Base-by-base conservation (phyloP, 1,140 invertebrate genomes). In the Magallana angulata region DNA sequence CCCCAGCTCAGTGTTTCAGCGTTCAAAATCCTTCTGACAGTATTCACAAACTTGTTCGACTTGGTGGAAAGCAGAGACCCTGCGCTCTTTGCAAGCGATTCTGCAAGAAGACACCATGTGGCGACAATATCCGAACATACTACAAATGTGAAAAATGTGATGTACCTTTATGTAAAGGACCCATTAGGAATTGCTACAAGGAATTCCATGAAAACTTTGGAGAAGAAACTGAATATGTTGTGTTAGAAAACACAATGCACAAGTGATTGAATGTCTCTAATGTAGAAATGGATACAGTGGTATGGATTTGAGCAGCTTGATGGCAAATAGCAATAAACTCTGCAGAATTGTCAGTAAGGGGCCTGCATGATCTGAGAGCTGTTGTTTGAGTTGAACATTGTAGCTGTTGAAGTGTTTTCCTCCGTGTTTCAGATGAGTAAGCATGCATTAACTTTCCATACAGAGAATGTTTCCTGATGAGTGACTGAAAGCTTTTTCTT, bases 141-240 rank as follows among this genome's bases (percentile, higher is more conserved):
- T 87, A 87, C 60, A 87, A 87, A 58, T 87, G 85, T 57, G 85
- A 82, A 24, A 82, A 71, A 56, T 87, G 85, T 82, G 85, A 87
- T 48, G 59, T 87, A n/a, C 85, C 85, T 18, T 58, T 87, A 30
- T 87, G 85, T 82, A 81, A 64, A 64, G 76, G 76, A 48, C 59
- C 59, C 81, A 59, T 59, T 30, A 82, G 76, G n/a, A 81, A 82
- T n/a, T 87, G 85, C 48, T 87, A 82, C 57, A 71, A 87, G 30
- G 58, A 60, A 11, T 87, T 82, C 48, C 85, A 87, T 59, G 68
- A 86, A 14, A 76, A 80, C 57, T 30, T 83, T 9, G 57, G 57
- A 83, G 57, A 83, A 58, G 48, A 7, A n/a, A 30, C 57, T 83
- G 82, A 83, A 9, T 76, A 76, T 76, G 68, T 76, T 76, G 68